These are phyloP conservation scores for Physella acuta DNA, from an alignment of 1,140 invertebrate genomes.

Conservation along the genomic window DNA sequence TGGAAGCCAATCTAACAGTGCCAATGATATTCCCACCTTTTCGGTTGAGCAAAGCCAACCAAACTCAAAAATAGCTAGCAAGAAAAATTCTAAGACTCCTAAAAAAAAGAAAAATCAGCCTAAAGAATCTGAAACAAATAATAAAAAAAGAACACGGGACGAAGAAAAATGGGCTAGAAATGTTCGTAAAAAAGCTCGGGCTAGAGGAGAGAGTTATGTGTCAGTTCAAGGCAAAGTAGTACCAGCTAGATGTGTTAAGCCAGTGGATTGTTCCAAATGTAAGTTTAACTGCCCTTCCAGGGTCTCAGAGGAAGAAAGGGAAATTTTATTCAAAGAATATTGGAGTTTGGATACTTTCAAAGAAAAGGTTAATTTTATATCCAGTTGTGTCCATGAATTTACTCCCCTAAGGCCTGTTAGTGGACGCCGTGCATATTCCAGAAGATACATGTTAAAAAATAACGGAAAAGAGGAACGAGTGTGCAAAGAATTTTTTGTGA, in stretches of 20 bases:
- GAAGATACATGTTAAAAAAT: slow-evolving; percentile 17
- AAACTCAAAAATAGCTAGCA: background rate
- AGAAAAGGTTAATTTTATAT: slow-evolving; percentile 18
- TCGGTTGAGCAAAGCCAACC: background rate
- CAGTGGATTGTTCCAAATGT: slow-evolving; percentile 25
- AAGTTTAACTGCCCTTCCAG: slow-evolving; percentile 11
- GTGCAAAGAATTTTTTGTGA: slow-evolving; percentile 22
- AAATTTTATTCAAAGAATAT: slow-evolving; percentile 2
- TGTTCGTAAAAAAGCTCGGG: slow-evolving; percentile 16
- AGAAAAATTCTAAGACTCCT: background rate
- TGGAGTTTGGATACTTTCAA: slow-evolving; percentile 11
- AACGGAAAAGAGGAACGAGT: slow-evolving; percentile 13
- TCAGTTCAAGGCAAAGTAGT: slow-evolving; percentile 15
- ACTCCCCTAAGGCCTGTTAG: slow-evolving; percentile 11
- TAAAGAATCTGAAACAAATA: background rate
- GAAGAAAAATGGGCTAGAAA: slow-evolving; percentile 20
- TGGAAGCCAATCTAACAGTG: background rate
- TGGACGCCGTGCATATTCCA: slow-evolving; percentile 4
- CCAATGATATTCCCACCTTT: background rate
- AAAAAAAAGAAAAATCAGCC: slow-evolving; percentile 1
- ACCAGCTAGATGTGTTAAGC: slow-evolving; percentile 9
- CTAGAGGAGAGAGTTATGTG: slow-evolving; percentile 15
- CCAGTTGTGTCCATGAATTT: slow-evolving; percentile 14
- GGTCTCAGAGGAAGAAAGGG: slow-evolving; percentile 21
- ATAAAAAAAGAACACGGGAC: slow-evolving; percentile 17